A percentile compares a stretch with the other conserved stretches of the same genome.
Evolutionary conservation across 2,113 vertebrate genomes (phyloP).

Genomic region (Philantomba maxwellii): DNA sequence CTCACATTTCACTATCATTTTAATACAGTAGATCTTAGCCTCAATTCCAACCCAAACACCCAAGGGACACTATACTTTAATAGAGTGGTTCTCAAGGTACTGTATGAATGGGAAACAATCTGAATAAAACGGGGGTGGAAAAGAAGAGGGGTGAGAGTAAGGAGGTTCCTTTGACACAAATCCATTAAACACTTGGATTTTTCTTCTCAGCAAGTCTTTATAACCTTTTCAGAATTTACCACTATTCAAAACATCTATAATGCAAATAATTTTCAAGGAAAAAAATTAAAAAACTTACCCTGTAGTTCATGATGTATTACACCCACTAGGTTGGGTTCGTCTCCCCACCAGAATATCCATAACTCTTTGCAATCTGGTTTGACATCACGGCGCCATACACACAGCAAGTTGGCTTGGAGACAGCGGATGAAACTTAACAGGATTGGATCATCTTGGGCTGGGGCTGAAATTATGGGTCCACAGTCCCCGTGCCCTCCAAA

Average conservation of each 20-base stretch:
- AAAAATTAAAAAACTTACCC: constrained; percentile 82
- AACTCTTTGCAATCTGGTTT: constrained; percentile 93
- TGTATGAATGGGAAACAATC: constrained; percentile 3
- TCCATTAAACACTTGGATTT: neutral
- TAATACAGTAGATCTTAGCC: neutral
- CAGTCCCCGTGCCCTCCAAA: constrained; percentile 94
- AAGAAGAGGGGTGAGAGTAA: neutral
- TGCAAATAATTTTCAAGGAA: neutral
- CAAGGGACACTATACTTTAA: neutral
- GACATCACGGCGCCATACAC: constrained; percentile 95
- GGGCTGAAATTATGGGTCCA: constrained; percentile 96
- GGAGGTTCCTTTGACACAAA: neutral
- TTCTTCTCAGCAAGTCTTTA: constrained; percentile 12
- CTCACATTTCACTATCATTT: constrained; percentile 32
- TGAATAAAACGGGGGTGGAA: neutral
- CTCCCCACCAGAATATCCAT: constrained; percentile 99
- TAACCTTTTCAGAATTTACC: neutral
- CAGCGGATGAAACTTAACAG: constrained; percentile 98
- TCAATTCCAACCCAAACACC: neutral
- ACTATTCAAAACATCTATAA: neutral
- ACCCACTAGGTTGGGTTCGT: constrained; percentile 92
- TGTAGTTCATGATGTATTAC: constrained; percentile 96
- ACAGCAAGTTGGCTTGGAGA: constrained; percentile 95
- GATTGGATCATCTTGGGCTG: constrained; percentile 97
- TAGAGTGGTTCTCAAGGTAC: neutral